These are phyloP conservation scores for Stenichneumon culpator DNA, from an alignment of 2,888 invertebrate genomes.

Conservation along the genomic window DNA sequence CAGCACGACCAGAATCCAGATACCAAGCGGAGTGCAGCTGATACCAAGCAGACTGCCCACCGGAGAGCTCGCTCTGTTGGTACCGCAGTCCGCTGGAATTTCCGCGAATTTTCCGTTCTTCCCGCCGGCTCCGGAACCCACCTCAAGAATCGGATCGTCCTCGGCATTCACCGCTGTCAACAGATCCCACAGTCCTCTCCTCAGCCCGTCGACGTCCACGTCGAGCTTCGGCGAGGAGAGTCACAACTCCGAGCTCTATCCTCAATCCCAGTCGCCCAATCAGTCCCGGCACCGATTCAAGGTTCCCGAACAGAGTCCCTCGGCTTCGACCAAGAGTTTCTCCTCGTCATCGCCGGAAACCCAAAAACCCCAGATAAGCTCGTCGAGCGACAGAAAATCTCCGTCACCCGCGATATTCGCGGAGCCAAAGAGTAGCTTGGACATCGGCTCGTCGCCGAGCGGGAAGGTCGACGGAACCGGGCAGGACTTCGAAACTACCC, in stretches of 20 bases:
- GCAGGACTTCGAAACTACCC: slow-evolving; percentile 40
- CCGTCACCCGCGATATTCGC: slow-evolving; percentile 72
- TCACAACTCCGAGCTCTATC: slow-evolving; percentile 85
- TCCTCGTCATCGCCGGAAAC: slow-evolving; percentile 80
- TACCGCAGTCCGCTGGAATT: slow-evolving; percentile 86
- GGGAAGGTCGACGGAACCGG: slow-evolving; percentile 65
- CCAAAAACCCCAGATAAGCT: slow-evolving; percentile 83
- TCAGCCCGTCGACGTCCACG: slow-evolving; percentile 90
- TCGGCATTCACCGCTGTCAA: slow-evolving; percentile 85
- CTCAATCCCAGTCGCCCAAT: slow-evolving; percentile 77
- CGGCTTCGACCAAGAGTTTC: slow-evolving; percentile 77
- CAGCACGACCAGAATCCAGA: slow-evolving; percentile 86
- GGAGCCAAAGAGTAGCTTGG: slow-evolving; percentile 73
- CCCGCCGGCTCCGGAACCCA: slow-evolving; percentile 80
- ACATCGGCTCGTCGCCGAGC: slow-evolving; percentile 33
- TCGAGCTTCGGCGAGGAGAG: slow-evolving; percentile 88
- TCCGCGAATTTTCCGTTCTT: slow-evolving; percentile 86
- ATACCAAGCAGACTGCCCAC: slow-evolving; percentile 89
- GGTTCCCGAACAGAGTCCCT: slow-evolving; percentile 79
- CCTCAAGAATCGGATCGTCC: slow-evolving; percentile 76
- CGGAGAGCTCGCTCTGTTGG: slow-evolving; percentile 89
- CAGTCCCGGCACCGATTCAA: slow-evolving; percentile 76
- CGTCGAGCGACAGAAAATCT: slow-evolving; percentile 80
- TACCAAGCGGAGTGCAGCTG: slow-evolving; percentile 88
- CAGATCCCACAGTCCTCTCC: slow-evolving; percentile 88